Percentiles rank a stretch among this genome's conserved stretches.
These are phyloP conservation scores for Palythoa heliodiscus DNA, from an alignment of 92 coral and sea anemone genomes.

Conservation along the genomic window DNA sequence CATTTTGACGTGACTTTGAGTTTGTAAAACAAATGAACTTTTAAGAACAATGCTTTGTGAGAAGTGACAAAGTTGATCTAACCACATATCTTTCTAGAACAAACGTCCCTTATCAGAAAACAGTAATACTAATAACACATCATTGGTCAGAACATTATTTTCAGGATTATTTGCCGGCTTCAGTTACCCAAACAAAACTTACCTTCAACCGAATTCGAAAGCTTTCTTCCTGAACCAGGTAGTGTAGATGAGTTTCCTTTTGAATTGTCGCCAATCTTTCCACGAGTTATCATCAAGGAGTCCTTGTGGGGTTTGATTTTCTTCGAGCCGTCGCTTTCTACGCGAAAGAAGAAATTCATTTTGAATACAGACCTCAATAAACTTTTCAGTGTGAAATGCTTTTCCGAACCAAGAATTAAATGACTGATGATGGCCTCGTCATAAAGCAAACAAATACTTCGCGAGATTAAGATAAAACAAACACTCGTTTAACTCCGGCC, in stretches of 20 bases:
- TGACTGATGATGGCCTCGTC: background rate
- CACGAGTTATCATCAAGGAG: constrained; percentile 30
- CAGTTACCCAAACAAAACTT: background rate
- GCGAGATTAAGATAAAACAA: constrained; percentile 19
- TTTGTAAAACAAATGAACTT: background rate
- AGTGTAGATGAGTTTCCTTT: constrained; percentile 27
- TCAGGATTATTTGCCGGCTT: background rate
- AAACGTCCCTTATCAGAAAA: background rate
- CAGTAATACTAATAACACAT: background rate
- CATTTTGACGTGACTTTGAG: background rate
- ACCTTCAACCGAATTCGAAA: constrained; percentile 33
- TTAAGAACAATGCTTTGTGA: background rate
- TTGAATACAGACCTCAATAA: background rate
- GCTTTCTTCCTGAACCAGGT: constrained; percentile 18
- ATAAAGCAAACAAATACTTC: constrained; percentile 33
- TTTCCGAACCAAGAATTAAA: background rate
- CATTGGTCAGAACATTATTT: background rate
- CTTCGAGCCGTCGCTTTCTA: constrained; percentile 23
- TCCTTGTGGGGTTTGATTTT: constrained; percentile 40
- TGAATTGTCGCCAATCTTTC: constrained; percentile 23
- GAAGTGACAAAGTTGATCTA: background rate
- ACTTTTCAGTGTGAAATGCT: background rate
- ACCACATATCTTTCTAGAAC: background rate
- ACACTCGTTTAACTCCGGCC: no score
- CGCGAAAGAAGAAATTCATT: constrained; percentile 37